A percentile compares a stretch with the other conserved stretches of the same genome.
Evolutionary conservation across 2,888 invertebrate species (phyloP).

Genomic region (Brachyopa scutellaris): DNA sequence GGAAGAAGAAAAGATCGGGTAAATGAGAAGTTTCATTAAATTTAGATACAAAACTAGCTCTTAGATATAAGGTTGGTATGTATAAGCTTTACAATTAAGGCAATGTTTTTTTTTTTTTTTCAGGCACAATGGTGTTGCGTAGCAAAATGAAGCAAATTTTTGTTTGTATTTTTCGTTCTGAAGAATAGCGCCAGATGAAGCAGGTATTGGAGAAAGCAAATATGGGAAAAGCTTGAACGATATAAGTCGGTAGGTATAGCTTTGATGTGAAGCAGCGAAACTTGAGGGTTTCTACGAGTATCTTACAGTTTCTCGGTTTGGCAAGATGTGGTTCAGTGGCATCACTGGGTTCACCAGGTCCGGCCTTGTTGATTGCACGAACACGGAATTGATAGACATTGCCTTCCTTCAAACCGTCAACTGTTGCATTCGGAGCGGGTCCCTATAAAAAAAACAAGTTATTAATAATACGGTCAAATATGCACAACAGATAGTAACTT

Average conservation of each 20-base stretch:
- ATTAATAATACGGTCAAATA: too few species aligned
- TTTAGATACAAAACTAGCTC: background rate
- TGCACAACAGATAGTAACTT: too few species aligned
- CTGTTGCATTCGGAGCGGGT: conserved; percentile 90
- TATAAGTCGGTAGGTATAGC: too few species aligned
- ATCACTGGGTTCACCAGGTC: conserved; percentile 95
- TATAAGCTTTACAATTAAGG: conserved; percentile 74
- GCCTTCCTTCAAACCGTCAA: conserved; percentile 93
- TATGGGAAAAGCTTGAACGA: background rate
- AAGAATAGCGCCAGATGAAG: too few species aligned
- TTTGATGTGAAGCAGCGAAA: conserved; percentile 10
- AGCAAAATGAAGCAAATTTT: conserved; percentile 7
- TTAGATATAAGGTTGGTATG: conserved; percentile 1
- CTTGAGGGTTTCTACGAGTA: too few species aligned
- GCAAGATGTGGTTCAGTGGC: conserved; percentile 93
- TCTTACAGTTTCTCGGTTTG: conserved; percentile 93
- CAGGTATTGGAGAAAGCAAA: too few species aligned
- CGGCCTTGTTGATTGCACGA: conserved; percentile 96
- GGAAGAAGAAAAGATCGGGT: background rate
- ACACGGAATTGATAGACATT: conserved; percentile 98
- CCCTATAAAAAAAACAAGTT: conserved; percentile 83
- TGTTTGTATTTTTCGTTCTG: too few species aligned
- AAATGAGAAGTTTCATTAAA: background rate
- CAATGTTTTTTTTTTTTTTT: too few species aligned
- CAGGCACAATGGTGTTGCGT: too few species aligned